A percentile compares a stretch with the other conserved stretches of the same genome.
Conservation (phyloP, 2,113 vertebrate species). For the Scopus umbretta region DNA sequence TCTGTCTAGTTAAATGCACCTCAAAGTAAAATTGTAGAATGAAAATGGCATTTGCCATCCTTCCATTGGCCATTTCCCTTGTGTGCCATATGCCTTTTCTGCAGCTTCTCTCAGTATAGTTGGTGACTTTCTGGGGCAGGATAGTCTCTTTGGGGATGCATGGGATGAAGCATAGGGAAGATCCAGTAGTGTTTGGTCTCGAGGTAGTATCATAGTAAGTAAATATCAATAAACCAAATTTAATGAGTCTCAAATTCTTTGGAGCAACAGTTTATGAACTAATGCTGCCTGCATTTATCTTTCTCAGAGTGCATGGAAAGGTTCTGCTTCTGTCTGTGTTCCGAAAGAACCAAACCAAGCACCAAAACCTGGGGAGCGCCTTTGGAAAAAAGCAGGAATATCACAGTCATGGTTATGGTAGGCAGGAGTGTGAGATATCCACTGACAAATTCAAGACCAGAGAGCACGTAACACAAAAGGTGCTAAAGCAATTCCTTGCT, state of each 20-base stretch:
- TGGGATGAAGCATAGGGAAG: neutral
- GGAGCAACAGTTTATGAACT: neutral
- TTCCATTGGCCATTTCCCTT: neutral
- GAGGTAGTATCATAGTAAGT: neutral
- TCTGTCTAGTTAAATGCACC: neutral
- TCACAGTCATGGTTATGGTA: neutral
- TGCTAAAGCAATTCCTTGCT: neutral
- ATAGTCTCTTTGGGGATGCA: neutral
- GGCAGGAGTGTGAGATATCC: neutral
- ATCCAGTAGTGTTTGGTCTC: neutral
- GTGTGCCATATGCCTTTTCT: neutral
- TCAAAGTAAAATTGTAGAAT: neutral
- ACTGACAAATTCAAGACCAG: neutral
- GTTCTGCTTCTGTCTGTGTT: neutral
- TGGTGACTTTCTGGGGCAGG: neutral
- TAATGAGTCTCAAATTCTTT: neutral
- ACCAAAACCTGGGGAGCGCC: neutral
- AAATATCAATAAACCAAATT: neutral
- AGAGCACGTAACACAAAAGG: neutral
- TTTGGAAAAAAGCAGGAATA: neutral
- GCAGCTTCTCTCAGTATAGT: neutral
- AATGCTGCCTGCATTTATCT: neutral
- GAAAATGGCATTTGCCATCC: neutral
- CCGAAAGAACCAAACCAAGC: neutral
- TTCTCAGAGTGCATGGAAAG: neutral